Base-by-base conservation (phyloP, 2,888 invertebrate genomes). In the Lypha dubia region DNA sequence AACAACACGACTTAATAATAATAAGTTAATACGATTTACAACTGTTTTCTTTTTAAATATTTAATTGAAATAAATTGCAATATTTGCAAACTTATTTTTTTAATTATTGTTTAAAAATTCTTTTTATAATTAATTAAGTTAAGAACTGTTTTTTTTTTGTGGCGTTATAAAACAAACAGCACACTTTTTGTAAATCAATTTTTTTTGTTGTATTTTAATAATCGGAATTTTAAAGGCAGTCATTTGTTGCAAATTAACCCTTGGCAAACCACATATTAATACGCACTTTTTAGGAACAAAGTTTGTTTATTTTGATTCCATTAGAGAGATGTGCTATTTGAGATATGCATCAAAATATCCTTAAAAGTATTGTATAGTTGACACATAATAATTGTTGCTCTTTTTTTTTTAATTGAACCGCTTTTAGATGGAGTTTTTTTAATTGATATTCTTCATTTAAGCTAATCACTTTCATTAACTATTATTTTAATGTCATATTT, bases 11-110 rank as follows among this genome's bases (percentile, higher is more conserved):
- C 22, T 49, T 46, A 60, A 62, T 58, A 58, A 32, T 46, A 60
- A 62, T 58, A 58, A 32, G 17, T 58, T 58, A 32, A 22, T 22
- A 62, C 41, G 3, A 20, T 44, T 49, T 35, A 22, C 24, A 73
- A 35, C 22, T 35, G 35, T 32, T 60, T 41, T 41, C 13, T 28
- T 62, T 22, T 38, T 24, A 15, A 56, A 22, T 9, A 22, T 20
- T 74, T 65, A 44, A 0, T 65, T 44, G 8, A 28, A 28, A 41
- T 28, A 24, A 49, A 38, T 74, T 62, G 41, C 41, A 74, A 63
- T 41, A 41, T 28, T 51, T 62, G 17, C 41, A 49, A 17, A 24
- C 24, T 20, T 13, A 17, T 28, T 11, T 8, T 3, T 53, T 5
- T 28, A n/a, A n/a, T 28, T 32, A 20, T 56, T 58, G 13, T 32